These are phyloP conservation scores for Dromas ardeola DNA, from an alignment of 2,113 vertebrate species.

Conservation along the genomic window DNA sequence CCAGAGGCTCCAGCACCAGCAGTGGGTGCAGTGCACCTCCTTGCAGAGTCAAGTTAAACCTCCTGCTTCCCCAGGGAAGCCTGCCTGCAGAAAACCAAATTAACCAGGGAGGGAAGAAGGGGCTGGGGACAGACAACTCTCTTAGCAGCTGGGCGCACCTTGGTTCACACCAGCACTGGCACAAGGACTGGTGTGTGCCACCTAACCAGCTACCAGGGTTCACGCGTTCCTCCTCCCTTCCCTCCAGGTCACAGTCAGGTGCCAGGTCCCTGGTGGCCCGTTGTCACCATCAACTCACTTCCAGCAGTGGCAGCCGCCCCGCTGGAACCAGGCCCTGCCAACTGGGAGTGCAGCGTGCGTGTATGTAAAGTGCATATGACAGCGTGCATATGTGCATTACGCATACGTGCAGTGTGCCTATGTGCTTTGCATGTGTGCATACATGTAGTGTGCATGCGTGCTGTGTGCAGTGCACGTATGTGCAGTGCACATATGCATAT, in stretches of 20 bases:
- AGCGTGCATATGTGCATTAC: fast-evolving
- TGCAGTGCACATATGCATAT: fast-evolving
- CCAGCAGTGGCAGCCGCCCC: not conserved
- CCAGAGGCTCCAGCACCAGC: not conserved
- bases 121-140: not conserved
- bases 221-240: fast-evolving
- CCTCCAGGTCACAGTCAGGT: not conserved
- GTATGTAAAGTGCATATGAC: too few relatives aligned
- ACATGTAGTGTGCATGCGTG: too few relatives aligned
- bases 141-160: not conserved
- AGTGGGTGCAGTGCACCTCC: not conserved
- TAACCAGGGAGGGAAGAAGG: not conserved
- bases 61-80: not conserved
- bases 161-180: not conserved
- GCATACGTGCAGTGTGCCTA: not conserved
- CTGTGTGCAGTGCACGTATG: fast-evolving
- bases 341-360: fast-evolving
- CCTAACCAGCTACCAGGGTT: not conserved
- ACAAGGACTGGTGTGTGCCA: not conserved
- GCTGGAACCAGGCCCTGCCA: not conserved
- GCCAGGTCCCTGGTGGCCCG: too few relatives aligned
- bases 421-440: not conserved
- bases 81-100: not conserved
- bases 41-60: not conserved
- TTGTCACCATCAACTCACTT: fast-evolving